Percentiles rank a stretch among this genome's conserved stretches.
These are phyloP conservation scores for Tiaroga cobitis DNA, from an alignment of 2,797 vertebrate species.

Conservation along the genomic window DNA sequence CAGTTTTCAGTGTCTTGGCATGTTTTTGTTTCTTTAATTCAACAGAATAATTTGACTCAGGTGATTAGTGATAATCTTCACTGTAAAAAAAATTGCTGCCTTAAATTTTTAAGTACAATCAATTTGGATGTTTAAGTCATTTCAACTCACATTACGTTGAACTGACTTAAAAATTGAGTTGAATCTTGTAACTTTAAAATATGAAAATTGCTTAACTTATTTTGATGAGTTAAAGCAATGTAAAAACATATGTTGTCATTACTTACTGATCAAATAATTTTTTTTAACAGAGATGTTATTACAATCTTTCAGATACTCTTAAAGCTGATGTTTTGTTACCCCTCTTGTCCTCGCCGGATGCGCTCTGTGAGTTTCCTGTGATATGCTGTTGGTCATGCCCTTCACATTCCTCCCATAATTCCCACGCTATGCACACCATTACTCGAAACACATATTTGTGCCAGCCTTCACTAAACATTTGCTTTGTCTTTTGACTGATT, in stretches of 20 bases:
- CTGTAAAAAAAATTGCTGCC: no score
- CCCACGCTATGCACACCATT: slow-evolving; percentile 35
- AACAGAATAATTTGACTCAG: slow-evolving; percentile 3
- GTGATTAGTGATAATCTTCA: background rate
- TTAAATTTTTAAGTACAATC: no score
- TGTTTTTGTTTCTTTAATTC: background rate
- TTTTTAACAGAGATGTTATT: background rate
- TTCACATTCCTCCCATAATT: slow-evolving; percentile 53
- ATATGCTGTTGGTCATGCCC: slow-evolving; percentile 41
- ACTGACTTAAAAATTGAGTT: no score
- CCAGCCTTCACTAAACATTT: slow-evolving; percentile 24
- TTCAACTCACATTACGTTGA: no score
- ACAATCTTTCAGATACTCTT: background rate
- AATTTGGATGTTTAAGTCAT: no score
- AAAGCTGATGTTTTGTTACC: slow-evolving; percentile 8
- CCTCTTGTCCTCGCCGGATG: background rate
- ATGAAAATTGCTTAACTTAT: no score
- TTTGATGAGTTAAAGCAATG: no score
- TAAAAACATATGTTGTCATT: no score
- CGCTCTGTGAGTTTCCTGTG: slow-evolving; percentile 30
- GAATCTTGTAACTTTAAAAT: no score
- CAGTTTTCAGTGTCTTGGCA: background rate
- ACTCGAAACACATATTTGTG: slow-evolving; percentile 14
- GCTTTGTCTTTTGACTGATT: slow-evolving; percentile 3
- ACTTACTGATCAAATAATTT: no score